Conservation (phyloP, 92 coral and sea anemone genomes). For the Porites lobata region DNA sequence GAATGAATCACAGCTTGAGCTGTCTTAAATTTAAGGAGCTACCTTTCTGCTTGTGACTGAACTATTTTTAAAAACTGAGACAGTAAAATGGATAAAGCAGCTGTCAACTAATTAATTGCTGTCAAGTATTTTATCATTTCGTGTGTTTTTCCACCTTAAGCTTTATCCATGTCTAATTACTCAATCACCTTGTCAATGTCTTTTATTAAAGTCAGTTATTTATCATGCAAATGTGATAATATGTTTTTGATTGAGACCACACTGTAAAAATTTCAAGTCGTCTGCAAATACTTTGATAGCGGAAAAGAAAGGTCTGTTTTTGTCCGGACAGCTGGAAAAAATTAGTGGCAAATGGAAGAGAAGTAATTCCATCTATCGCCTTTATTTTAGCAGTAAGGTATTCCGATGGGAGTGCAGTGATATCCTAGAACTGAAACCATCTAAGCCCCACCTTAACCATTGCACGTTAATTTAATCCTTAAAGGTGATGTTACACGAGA, state of each 20-base stretch:
- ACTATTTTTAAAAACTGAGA: neutral
- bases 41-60: neutral
- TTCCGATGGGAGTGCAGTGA: neutral
- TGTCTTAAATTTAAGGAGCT: too few species aligned
- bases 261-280: neutral
- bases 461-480: too few species aligned
- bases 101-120: neutral
- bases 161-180: neutral
- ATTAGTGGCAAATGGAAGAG: neutral
- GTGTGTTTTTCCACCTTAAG: neutral
- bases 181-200: neutral
- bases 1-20: neutral
- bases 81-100: conserved; percentile 1
- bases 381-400: too few species aligned
- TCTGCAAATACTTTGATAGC: neutral
- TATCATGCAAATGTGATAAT: conserved; percentile 24
- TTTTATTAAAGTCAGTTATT: neutral
- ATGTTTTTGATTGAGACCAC: conserved; percentile 29
- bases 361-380: too few species aligned
- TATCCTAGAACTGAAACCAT: too few species aligned
- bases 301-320: neutral
- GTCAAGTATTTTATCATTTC: neutral
- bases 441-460: too few species aligned
- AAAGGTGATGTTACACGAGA: too few species aligned
- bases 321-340: conserved; percentile 17